Percentiles rank a stretch among this genome's conserved stretches.
These are phyloP conservation scores for Uromys caudimaculatus DNA, from an alignment of 2,797 vertebrate species.

Conservation along the genomic window DNA sequence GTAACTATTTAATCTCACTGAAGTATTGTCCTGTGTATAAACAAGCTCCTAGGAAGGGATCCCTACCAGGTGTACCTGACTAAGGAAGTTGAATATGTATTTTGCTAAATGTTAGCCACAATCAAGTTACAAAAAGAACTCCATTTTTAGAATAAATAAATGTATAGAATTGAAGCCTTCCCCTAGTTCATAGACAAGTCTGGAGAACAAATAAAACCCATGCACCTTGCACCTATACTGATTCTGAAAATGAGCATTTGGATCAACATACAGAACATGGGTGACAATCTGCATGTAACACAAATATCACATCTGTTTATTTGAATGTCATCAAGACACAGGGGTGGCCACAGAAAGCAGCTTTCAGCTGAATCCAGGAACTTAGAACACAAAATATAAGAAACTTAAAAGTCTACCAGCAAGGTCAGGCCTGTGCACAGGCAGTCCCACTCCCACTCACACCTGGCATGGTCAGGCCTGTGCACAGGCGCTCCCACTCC, in stretches of 20 bases:
- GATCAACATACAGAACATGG: neutral
- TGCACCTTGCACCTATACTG: neutral
- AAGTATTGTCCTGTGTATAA: conserved; percentile 10
- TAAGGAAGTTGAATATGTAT: neutral
- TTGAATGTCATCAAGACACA: neutral
- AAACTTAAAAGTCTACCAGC: neutral
- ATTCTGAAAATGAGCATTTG: conserved; percentile 24
- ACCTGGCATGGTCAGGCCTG: too few species aligned
- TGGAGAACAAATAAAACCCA: conserved; percentile 34
- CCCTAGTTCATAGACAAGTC: neutral
- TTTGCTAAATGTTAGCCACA: neutral
- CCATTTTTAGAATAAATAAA: conserved; percentile 17
- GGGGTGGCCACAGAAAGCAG: neutral
- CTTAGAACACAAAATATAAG: neutral
- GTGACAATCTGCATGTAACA: neutral
- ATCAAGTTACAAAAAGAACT: conserved; percentile 30
- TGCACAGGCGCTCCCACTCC: neutral
- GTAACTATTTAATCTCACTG: conserved; percentile 1
- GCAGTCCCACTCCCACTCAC: too few species aligned
- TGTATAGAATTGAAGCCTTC: neutral
- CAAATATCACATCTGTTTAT: neutral
- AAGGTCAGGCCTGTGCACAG: neutral
- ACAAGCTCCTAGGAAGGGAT: neutral
- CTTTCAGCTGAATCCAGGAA: neutral
- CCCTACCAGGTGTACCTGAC: neutral